Percentiles rank a stretch among this genome's conserved stretches.
Evolutionary conservation across 64 coral and sea anemone species (phyloP).

Genomic region (Pachyseris speciosa): DNA sequence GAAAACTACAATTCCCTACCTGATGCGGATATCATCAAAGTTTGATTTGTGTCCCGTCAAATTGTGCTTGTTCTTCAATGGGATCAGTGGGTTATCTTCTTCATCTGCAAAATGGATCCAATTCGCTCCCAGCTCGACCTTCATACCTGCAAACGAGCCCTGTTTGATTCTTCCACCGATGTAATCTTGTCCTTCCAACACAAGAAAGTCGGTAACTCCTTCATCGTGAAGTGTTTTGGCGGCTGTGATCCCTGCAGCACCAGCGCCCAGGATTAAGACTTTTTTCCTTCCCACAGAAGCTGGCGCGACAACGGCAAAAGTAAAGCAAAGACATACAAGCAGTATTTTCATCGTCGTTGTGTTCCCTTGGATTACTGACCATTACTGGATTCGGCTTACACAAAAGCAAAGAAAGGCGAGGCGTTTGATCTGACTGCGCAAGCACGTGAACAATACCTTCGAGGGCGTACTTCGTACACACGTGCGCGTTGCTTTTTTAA

Average conservation of each 20-base stretch:
- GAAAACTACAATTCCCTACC: background rate
- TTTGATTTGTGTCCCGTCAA: background rate
- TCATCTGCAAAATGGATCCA: constrained; percentile 41
- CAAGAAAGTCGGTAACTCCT: constrained; percentile 12
- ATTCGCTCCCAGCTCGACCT: constrained; percentile 9
- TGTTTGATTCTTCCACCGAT: constrained; percentile 26
- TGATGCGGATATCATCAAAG: constrained; percentile 15
- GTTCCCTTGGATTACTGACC: no score
- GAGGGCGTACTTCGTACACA: no score
- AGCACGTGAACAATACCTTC: no score
- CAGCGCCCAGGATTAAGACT: constrained; percentile 51
- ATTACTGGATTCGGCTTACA: no score
- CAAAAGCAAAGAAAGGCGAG: no score
- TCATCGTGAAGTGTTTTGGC: background rate
- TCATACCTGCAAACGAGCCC: background rate
- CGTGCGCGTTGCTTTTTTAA: no score
- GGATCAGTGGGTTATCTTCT: background rate
- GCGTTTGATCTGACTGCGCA: no score
- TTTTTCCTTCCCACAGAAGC: background rate
- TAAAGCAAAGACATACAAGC: background rate
- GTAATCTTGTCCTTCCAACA: constrained; percentile 51
- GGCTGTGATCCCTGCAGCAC: constrained; percentile 26
- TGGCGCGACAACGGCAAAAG: background rate
- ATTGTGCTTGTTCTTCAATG: background rate
- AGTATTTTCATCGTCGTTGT: background rate